Base-by-base conservation (phyloP, 1,140 invertebrate genomes). In the Centruroides sculpturatus region DNA sequence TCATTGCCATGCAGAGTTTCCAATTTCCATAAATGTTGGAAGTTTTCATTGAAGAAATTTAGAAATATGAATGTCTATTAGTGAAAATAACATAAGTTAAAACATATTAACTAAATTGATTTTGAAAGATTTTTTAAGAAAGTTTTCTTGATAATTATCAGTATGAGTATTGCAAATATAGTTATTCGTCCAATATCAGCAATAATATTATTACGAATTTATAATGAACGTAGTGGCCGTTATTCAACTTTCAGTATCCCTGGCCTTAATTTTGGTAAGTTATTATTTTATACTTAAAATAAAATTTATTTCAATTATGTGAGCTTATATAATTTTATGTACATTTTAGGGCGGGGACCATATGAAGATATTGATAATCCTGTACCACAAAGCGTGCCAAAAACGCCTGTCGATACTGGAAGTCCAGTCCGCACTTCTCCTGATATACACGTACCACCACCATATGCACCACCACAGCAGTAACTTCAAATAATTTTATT, bases 121-220 rank as follows among this genome's bases (percentile, higher is more conserved):
- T 23, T 23, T 23, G 23, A 23, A 41, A 41, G 8, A 41, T 41
- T 41, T 6, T 41, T 1, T 41, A 5, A 41, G 52, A 57, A 35
- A 23, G 12, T 50, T 46, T 35, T 23, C 23, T 50, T 59, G 51
- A n/a, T 55, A 55, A 55, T 12, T 13, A 46, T 47, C 23, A 72
- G 70, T 9, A 71, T 77, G 69, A 72, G 76, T 64, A 75, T 79
- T 41, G 70, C 77, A 64, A 79, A 79, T 67, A 66, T 78, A 62
- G 66, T 78, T 13, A 63, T 69, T 10, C 72, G 78, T 47, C 67
- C 73, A 41, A 34, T 78, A 9, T 74, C 76, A 41, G 56, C 67
- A 8, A 34, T 69, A 10, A 50, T 69, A 34, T 54, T 69, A 46
- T 66, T 67, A 35, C 57, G 66, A 9, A 57, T 69, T 11, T 61